These are phyloP conservation scores for Scaptomyza hsui DNA, from an alignment of 1,140 invertebrate species.

Conservation along the genomic window DNA sequence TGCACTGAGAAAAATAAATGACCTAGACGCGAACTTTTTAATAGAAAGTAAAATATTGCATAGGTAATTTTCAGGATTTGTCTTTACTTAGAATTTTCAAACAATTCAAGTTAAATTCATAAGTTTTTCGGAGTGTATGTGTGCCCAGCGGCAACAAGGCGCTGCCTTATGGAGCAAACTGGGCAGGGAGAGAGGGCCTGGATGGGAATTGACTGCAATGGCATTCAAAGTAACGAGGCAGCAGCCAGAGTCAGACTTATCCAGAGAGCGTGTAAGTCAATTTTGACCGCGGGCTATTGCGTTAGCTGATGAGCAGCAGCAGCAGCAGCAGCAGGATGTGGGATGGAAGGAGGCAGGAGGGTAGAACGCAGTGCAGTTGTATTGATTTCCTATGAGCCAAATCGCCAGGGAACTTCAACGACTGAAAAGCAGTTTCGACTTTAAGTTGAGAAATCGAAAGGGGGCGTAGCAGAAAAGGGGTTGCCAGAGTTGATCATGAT, in stretches of 20 bases:
- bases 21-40: neutral
- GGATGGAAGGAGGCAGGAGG: neutral
- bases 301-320: constrained; percentile 71
- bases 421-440: constrained; percentile 66
- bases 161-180: constrained; percentile 39
- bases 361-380: constrained; percentile 64
- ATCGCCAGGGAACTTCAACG: constrained; percentile 29
- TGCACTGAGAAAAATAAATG: constrained; percentile 1
- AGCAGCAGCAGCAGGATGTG: neutral
- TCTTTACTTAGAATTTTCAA: too few relatives aligned
- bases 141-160: constrained; percentile 45
- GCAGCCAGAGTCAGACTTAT: constrained; percentile 18
- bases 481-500: constrained; percentile 80
- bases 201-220: constrained; percentile 45
- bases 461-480: constrained; percentile 46
- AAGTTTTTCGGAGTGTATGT: constrained; percentile 25
- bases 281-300: constrained; percentile 78
- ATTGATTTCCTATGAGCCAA: constrained; percentile 70
- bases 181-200: constrained; percentile 19
- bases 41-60: too few relatives aligned
- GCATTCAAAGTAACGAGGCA: constrained; percentile 59
- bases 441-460: constrained; percentile 46
- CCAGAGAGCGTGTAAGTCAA: constrained; percentile 55
- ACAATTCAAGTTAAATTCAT: neutral
- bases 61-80: too few relatives aligned